phyloP scores from a whole-genome alignment of 2,113 vertebrate genomes.

The Poecile atricapillus region DNA sequence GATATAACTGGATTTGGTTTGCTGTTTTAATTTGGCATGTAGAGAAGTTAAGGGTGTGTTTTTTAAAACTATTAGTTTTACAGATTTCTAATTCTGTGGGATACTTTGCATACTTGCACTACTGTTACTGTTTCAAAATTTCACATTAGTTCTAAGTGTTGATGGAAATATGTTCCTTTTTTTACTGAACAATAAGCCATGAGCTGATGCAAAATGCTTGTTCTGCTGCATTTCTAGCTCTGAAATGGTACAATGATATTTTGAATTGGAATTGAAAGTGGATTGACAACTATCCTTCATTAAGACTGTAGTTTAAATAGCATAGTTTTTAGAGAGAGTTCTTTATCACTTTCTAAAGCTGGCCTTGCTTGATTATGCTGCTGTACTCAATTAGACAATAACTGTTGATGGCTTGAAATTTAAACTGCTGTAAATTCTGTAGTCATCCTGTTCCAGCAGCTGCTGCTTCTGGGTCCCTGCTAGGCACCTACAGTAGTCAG shows the following conservation, averaged over 20 bases:
- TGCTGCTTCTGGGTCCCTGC: background rate
- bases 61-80: background rate
- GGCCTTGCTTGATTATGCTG: background rate
- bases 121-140: background rate
- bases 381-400: background rate
- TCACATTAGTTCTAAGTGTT: background rate
- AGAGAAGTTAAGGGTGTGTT: background rate
- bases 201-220: background rate
- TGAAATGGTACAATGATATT: background rate
- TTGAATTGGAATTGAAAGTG: background rate
- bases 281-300: background rate
- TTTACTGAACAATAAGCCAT: background rate
- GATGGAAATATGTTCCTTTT: background rate
- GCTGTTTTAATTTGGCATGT: background rate
- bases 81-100: background rate
- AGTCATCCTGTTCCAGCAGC: background rate
- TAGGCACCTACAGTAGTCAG: too few relatives aligned
- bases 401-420: background rate
- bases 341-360: background rate
- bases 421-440: background rate
- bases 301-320: background rate
- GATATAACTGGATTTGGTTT: background rate
- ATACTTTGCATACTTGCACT: background rate
- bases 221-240: background rate
- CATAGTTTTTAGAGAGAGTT: background rate